Percentiles rank a stretch among this genome's conserved stretches.
These are phyloP conservation scores for Platyrinchus mystaceus DNA, from an alignment of 2,797 vertebrate genomes.

Conservation along the genomic window DNA sequence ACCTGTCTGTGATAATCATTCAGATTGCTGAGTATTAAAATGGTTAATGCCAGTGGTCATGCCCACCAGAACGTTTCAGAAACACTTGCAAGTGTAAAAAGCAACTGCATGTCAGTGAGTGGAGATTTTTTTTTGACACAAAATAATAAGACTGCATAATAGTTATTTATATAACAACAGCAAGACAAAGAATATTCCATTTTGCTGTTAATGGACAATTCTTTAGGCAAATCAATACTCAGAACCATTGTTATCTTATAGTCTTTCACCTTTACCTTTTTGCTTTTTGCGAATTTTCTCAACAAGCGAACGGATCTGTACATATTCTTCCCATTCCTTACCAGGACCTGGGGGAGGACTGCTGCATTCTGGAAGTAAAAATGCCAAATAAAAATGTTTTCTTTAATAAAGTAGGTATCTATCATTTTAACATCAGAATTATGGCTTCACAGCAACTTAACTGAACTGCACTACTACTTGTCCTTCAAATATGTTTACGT, in stretches of 20 bases:
- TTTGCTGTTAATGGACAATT: neutral
- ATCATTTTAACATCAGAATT: neutral
- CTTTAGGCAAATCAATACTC: neutral
- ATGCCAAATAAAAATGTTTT: neutral
- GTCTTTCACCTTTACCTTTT: conserved; percentile 81
- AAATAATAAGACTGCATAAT: neutral
- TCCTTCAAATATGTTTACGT: neutral
- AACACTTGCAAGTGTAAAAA: neutral
- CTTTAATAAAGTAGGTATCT: neutral
- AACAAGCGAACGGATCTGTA: conserved; percentile 91
- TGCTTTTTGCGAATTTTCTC: conserved; percentile 98
- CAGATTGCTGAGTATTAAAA: neutral
- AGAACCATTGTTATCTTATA: neutral
- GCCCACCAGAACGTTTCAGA: neutral
- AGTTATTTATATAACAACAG: neutral
- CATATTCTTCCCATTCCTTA: conserved; percentile 96
- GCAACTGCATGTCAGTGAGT: neutral
- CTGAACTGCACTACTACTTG: neutral
- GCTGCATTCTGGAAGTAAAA: conserved; percentile 86
- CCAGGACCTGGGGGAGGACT: conserved; percentile 88
- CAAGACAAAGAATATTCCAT: neutral
- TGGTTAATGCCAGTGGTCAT: neutral
- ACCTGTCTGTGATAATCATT: neutral
- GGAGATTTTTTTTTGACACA: neutral
- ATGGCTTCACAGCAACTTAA: neutral